phyloP scores from a whole-genome alignment of 2,888 invertebrate genomes.

The Mamestra brassicae region DNA sequence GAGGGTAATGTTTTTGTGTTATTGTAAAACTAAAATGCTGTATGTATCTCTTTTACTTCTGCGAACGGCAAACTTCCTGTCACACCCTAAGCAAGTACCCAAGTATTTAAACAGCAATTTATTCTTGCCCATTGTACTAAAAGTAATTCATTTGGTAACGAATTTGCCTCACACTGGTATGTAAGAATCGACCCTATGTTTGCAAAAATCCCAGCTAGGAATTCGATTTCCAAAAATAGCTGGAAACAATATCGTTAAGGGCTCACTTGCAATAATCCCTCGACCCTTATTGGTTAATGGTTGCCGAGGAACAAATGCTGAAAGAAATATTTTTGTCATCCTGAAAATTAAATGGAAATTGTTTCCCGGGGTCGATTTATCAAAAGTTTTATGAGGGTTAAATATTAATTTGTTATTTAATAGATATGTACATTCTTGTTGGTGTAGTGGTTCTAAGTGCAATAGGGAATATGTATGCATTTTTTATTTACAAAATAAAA shows the following conservation, averaged over 20 bases:
- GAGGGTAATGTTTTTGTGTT: too few relatives aligned
- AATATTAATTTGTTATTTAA: constrained; percentile 2
- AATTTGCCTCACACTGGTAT: not conserved
- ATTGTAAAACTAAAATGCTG: too few relatives aligned
- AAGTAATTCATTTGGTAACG: not conserved
- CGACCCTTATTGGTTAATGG: constrained; percentile 43
- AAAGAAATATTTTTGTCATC: constrained; percentile 31
- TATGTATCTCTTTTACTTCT: too few relatives aligned
- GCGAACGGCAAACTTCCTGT: too few relatives aligned
- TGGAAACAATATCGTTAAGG: constrained; percentile 23
- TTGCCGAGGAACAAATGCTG: constrained; percentile 21
- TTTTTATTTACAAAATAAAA: too few relatives aligned
- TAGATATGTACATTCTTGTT: not conserved
- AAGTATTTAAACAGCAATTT: not conserved
- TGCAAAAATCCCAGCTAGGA: not conserved
- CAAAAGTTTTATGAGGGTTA: constrained; percentile 21
- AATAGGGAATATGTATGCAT: not conserved
- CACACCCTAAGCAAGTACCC: too few relatives aligned
- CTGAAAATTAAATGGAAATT: constrained; percentile 36
- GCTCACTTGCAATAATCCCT: constrained; percentile 49
- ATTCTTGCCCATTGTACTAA: not conserved
- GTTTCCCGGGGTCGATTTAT: constrained; percentile 15
- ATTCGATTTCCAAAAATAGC: constrained; percentile 27
- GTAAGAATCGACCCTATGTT: not conserved
- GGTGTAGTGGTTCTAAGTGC: too few relatives aligned